These are phyloP conservation scores for Sycobia sp. DNA, from an alignment of 1,140 invertebrate species.

Conservation along the genomic window DNA sequence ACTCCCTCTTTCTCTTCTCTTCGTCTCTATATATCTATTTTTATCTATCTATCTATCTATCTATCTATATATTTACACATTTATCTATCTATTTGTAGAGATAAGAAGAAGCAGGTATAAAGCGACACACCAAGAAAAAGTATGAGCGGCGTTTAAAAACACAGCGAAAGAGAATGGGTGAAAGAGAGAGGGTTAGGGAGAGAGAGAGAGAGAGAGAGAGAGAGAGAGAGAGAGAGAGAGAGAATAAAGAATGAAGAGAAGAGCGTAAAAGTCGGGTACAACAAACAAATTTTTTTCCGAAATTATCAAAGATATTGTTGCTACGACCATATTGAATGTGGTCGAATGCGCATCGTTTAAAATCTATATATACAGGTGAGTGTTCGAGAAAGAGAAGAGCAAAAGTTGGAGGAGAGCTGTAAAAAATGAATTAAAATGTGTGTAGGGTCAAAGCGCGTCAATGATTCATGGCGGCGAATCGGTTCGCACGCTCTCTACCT, in stretches of 20 bases:
- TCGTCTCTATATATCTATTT: conserved; percentile 19
- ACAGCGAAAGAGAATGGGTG: neutral
- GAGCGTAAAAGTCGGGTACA: conserved; percentile 22
- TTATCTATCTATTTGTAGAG: no score
- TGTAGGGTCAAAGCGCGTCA: conserved; percentile 15
- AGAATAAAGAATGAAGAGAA: conserved; percentile 17
- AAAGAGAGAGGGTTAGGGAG: neutral
- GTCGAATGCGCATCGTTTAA: neutral
- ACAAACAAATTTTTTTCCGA: conserved; percentile 26
- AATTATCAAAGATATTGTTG: conserved; percentile 14
- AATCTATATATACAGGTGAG: neutral
- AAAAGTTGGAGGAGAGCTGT: neutral
- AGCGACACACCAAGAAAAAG: no score
- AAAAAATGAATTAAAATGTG: neutral
- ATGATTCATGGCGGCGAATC: conserved; percentile 31
- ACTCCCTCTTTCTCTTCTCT: neutral
- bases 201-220: neutral
- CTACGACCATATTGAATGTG: neutral
- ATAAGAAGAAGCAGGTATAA: no score
- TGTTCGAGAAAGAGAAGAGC: neutral
- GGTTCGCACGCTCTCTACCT: conserved; percentile 33
- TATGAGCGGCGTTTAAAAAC: no score
- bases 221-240: neutral
- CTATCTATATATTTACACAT: no score
- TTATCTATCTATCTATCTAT: no score